A percentile compares a stretch with the other conserved stretches of the same genome.
phyloP scores from a whole-genome alignment of 2,888 invertebrate species.

The Malthinus seriepunctatus region DNA sequence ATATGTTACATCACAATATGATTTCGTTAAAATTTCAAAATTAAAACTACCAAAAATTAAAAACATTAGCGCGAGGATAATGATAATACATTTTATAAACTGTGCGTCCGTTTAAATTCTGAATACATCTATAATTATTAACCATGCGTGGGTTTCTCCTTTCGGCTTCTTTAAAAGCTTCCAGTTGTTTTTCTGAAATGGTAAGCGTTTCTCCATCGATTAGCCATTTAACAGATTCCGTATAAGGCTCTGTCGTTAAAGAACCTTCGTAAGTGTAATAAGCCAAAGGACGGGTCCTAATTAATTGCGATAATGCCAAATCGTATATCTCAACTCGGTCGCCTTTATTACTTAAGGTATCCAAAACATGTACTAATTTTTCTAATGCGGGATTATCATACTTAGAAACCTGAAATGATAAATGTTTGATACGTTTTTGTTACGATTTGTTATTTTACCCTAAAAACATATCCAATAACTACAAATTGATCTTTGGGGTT shows the following conservation, averaged over 20 bases:
- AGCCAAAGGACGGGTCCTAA: not conserved
- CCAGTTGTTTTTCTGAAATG: not conserved
- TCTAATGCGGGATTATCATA: not conserved
- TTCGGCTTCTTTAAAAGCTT: constrained; percentile 2
- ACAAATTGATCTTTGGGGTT: not conserved
- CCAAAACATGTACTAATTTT: not conserved
- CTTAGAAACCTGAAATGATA: not conserved
- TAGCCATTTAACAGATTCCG: constrained; percentile 8
- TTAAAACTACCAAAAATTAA: too few relatives aligned
- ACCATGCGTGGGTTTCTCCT: not conserved
- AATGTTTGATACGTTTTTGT: not conserved
- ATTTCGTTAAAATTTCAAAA: too few relatives aligned
- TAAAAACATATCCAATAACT: constrained; percentile 3
- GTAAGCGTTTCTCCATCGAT: not conserved
- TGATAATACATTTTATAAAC: too few relatives aligned
- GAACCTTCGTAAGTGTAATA: constrained; percentile 15
- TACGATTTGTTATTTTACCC: not conserved
- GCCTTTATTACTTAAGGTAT: not conserved
- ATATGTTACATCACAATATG: too few relatives aligned
- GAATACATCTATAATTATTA: constrained; percentile 8
- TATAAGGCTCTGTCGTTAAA: constrained; percentile 5
- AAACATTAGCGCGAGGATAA: too few relatives aligned
- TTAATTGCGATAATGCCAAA: constrained; percentile 1
- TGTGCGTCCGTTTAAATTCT: not conserved
- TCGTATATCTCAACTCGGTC: not conserved